phyloP scores from a whole-genome alignment of 2,888 invertebrate species.

The Cephus rjabovi region DNA sequence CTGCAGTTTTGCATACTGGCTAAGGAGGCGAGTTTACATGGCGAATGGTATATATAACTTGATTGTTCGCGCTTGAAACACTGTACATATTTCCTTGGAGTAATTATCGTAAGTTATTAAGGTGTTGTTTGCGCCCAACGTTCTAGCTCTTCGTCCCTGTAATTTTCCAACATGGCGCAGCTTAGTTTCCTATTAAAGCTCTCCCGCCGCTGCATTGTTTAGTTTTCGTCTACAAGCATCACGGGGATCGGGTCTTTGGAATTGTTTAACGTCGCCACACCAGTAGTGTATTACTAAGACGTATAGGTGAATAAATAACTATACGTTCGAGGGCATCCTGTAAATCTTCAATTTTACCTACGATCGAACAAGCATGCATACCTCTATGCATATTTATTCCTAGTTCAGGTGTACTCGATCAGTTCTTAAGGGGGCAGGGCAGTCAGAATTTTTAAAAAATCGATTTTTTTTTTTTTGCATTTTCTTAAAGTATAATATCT shows the following conservation, averaged over 20 bases:
- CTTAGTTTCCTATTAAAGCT: conserved; percentile 42
- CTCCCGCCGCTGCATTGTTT: background rate
- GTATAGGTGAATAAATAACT: background rate
- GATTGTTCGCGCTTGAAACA: background rate
- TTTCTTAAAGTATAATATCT: too few relatives aligned
- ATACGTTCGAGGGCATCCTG: background rate
- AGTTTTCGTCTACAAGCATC: background rate
- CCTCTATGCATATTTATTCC: background rate
- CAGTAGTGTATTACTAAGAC: background rate
- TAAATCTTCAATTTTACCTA: background rate
- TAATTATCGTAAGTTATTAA: background rate
- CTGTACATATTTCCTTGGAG: background rate
- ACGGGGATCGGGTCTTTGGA: background rate
- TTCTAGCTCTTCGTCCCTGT: background rate
- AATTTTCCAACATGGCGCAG: conserved; percentile 9
- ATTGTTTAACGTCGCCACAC: background rate
- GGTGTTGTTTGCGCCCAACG: background rate
- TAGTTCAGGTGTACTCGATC: background rate
- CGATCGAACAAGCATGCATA: background rate
- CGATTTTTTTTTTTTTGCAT: too few relatives aligned
- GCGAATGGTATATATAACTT: background rate
- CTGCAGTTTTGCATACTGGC: background rate
- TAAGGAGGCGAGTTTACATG: background rate
- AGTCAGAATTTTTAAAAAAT: too few relatives aligned
- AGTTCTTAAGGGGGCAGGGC: too few relatives aligned